Evolutionary conservation across 2,113 vertebrate genomes (phyloP), one percentile per base, ranked within the genome.

Genomic region (Apteryx owenii): DNA sequence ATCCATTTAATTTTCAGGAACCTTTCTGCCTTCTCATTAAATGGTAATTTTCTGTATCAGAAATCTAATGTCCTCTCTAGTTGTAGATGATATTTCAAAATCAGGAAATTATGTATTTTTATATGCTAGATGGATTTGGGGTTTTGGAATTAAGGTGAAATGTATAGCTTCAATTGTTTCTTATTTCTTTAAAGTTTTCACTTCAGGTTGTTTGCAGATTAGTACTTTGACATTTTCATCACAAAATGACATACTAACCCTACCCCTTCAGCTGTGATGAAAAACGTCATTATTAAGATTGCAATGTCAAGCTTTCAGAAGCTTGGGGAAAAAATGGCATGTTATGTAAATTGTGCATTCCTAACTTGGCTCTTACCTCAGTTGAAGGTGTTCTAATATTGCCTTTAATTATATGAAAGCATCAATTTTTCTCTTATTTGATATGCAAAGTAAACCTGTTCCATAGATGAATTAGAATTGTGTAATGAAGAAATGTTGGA

Each of bases 1-100:
- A 86, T 62, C 68, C 12, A 1, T 88, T 92, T 85, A 85, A 86
- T 94, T 95, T 97, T 96, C 80, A 94, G 83, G 69, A 91, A 84
- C 25, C 44, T 95, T 78, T 84, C 48, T 71, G 71, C 88, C 62
- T 95, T 89, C 70, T 90, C 78, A 84, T 68, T 85, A 96, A 96
- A 80, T 68, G 51, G 61, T 90, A 93, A 76, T 89, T 87, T 93
- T 71, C 33, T 93, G 14, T 85, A 88, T 89, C 53, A 65, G 72
- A 84, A 94, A 92, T 93, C 8, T 82, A 64, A 42, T 84, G 82
- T 85, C 79, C 68, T 91, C n/a, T 68, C 17, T 93, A 96, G 73
- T 56, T 20, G 7, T n/a, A 81, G 33, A 88, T 72, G 40, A 58
- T 89, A 73, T 95, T 94, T 96, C 73, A 90, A 75, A 46, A 86